phyloP scores from a whole-genome alignment of 1,140 invertebrate species.

The Zaprionus capensis region DNA sequence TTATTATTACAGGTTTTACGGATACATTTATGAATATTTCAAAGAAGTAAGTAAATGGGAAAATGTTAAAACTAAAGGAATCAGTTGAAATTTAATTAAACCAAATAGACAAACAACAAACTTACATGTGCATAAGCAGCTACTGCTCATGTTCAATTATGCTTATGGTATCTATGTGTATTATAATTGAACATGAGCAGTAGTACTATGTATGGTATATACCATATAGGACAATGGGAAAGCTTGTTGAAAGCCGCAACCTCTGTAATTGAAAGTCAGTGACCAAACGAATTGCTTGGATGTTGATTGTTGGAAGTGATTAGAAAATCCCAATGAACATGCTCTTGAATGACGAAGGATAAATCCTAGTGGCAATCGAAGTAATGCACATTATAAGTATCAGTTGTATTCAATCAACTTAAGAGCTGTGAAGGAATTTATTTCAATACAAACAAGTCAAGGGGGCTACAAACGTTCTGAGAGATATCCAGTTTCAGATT shows the following conservation, averaged over 20 bases:
- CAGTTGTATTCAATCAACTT: neutral
- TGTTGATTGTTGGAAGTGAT: constrained; percentile 30
- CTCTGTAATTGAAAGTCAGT: constrained; percentile 37
- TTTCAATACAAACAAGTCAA: no score
- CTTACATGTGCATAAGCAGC: neutral
- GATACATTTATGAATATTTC: neutral
- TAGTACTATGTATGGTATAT: neutral
- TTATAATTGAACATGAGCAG: neutral
- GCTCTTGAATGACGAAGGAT: constrained; percentile 14
- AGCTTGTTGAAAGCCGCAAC: neutral
- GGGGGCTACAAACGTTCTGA: no score
- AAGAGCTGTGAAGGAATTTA: neutral
- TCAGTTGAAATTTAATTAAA: neutral
- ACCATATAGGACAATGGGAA: neutral
- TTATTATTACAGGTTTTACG: neutral
- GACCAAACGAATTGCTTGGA: constrained; percentile 21
- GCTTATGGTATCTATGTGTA: no score
- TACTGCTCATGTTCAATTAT: no score
- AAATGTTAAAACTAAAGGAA: neutral
- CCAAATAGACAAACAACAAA: neutral
- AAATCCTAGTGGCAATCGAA: constrained; percentile 10
- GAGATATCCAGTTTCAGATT: no score
- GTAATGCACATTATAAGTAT: neutral
- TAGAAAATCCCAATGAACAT: constrained; percentile 45
- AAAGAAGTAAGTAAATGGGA: neutral